Base-by-base conservation (phyloP, 2,888 invertebrate genomes). In the Heliconius ismenius region DNA sequence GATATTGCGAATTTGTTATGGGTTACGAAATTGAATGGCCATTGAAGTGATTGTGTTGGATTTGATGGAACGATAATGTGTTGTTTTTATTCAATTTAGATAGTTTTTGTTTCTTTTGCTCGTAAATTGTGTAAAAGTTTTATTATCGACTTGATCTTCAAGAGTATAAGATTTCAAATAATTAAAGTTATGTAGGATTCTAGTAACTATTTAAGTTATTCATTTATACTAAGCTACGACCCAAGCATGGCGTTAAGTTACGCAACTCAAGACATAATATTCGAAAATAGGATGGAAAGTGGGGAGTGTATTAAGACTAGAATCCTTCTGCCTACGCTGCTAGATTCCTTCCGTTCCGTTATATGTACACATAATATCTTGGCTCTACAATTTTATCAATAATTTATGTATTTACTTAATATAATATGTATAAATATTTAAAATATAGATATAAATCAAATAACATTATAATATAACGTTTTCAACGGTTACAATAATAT, bases 1-100 rank as follows among this genome's bases (percentile, higher is more conserved):
- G 73, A 73, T 63, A 88, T 88, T 86, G 87, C 85, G 83, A 86
- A 91, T 91, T 91, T 86, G 88, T 85, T 87, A 86, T 83, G 88
- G 89, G 85, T 83, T 81, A 88, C 83, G 82, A 83, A 81, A 83
- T 81, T 81, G 78, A 82, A 83, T 85, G 81, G 82, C 79, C 82
- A 81, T 84, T 79, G 81, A 75, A 74, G 65, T 54, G 62, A 64
- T 65, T 69, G 65, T 77, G 69, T 72, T 72, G 62, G 36, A 63
- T 63, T 67, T 65, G 72, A 75, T 76, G 62, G 62, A 62, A 74
- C 73, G 63, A 49, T 49, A 73, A 73, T 76, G 21, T 21, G 26
- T 26, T 62, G 60, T 63, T 73, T 62, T 26, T 63, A 21, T 21
- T 43, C 28, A 18, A 63, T 24, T 70, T 58, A 15, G 7, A 67